Percentiles rank a stretch among this genome's conserved stretches.
Conservation (phyloP, 2,113 vertebrate genomes). For the Lagopus muta region DNA sequence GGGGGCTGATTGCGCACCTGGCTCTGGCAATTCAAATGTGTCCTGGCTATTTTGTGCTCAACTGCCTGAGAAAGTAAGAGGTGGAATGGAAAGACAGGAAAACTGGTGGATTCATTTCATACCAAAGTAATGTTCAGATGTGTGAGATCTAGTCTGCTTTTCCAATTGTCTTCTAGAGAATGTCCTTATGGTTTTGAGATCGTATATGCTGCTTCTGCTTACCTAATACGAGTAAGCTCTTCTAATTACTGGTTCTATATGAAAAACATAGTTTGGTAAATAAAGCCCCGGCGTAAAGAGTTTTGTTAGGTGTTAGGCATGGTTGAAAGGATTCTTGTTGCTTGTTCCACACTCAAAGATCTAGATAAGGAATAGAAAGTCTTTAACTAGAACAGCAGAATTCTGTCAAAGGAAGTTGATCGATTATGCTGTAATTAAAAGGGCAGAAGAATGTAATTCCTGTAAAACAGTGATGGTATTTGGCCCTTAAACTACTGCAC, state of each 20-base stretch:
- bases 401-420: not conserved
- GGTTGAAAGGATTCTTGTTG: not conserved
- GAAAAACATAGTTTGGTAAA: not conserved
- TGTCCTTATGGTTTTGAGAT: not conserved
- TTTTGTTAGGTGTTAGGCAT: not conserved
- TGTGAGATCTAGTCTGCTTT: not conserved
- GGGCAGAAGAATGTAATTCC: not conserved
- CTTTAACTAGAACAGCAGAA: not conserved
- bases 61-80: not conserved
- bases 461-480: not conserved
- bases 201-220: not conserved
- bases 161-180: not conserved
- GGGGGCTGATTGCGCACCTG: accelerated
- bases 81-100: not conserved
- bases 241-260: not conserved
- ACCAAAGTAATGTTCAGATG: not conserved
- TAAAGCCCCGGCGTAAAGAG: not conserved
- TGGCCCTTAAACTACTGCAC: not conserved
- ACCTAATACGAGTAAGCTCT: not conserved
- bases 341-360: not conserved
- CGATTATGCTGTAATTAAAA: not conserved
- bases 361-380: not conserved
- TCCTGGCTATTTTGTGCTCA: not conserved
- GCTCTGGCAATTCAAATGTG: accelerated
- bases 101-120: not conserved